Evolutionary conservation across 2,113 vertebrate genomes (phyloP).

Genomic region (Ictalurus punctatus): DNA sequence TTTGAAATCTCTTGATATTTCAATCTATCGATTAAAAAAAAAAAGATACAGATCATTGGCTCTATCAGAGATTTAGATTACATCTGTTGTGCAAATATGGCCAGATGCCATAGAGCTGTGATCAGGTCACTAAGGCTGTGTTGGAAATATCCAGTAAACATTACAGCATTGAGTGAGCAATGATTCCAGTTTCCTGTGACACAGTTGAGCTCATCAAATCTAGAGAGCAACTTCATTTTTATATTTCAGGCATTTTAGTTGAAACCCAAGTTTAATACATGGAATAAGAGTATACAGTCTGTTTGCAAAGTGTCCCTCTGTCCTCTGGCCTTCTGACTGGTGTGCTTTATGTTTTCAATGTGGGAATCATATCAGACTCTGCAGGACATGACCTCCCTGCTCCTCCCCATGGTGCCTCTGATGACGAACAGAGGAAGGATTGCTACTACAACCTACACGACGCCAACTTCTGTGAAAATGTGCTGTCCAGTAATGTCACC

Average conservation of each 20-base stretch:
- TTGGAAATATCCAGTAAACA: slow-evolving; percentile 23
- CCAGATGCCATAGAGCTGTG: neutral
- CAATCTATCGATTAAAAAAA: slow-evolving; percentile 1
- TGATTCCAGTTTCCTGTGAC: slow-evolving; percentile 7
- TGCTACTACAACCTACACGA: slow-evolving; percentile 93
- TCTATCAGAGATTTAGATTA: neutral
- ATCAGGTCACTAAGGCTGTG: slow-evolving; percentile 26
- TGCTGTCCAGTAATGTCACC: slow-evolving; percentile 88
- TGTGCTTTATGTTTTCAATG: slow-evolving; percentile 27
- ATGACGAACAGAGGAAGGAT: slow-evolving; percentile 80
- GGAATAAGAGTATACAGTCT: neutral
- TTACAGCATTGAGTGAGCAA: slow-evolving; percentile 27
- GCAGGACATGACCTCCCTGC: neutral
- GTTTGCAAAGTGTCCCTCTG: neutral
- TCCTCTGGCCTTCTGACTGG: neutral
- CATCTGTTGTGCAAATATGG: slow-evolving; percentile 26
- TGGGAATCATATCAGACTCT: slow-evolving; percentile 21
- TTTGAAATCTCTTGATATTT: slow-evolving; percentile 11
- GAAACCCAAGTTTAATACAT: neutral
- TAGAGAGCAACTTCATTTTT: slow-evolving; percentile 1
- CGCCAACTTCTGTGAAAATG: slow-evolving; percentile 93
- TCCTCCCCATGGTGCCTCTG: neutral
- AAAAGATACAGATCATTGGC: slow-evolving; percentile 9
- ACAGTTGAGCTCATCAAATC: neutral
- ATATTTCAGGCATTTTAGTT: slow-evolving; percentile 8